These are phyloP conservation scores for Nysson spinosus DNA, from an alignment of 2,888 invertebrate genomes.

Conservation along the genomic window DNA sequence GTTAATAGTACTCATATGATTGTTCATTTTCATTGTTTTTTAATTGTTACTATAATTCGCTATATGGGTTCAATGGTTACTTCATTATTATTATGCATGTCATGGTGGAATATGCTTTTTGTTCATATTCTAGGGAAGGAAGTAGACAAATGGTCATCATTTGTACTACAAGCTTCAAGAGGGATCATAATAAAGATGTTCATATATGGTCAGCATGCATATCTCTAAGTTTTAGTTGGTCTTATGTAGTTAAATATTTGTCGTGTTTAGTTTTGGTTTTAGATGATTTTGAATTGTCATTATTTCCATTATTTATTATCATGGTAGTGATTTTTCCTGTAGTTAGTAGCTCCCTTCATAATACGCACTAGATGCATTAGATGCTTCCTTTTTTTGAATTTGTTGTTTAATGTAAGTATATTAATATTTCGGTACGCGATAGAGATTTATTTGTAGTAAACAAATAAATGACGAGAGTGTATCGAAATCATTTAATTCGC, in stretches of 20 bases:
- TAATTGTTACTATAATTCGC: no score
- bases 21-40: no score
- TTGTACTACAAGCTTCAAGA: constrained; percentile 67
- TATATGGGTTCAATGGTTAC: constrained; percentile 12
- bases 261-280: constrained; percentile 4
- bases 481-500: no score
- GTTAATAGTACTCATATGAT: no score
- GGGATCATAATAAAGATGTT: constrained; percentile 66
- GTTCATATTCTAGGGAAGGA: constrained; percentile 75
- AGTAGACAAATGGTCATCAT: constrained; percentile 71
- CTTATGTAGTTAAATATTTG: constrained; percentile 9
- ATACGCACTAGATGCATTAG: no score
- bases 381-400: no score
- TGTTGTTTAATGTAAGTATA: no score
- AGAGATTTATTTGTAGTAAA: no score
- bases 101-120: constrained; percentile 64
- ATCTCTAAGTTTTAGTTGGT: constrained; percentile 50
- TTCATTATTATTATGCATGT: constrained; percentile 66
- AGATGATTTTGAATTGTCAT: not conserved
- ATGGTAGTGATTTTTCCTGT: no score
- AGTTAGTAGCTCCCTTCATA: no score
- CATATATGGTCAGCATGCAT: constrained; percentile 73
- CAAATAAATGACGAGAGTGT: no score
- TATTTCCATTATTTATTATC: not conserved
- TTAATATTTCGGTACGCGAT: no score